Percentiles rank a stretch among this genome's conserved stretches.
phyloP scores from a whole-genome alignment of 2,888 invertebrate genomes.

The Sturmia bella region DNA sequence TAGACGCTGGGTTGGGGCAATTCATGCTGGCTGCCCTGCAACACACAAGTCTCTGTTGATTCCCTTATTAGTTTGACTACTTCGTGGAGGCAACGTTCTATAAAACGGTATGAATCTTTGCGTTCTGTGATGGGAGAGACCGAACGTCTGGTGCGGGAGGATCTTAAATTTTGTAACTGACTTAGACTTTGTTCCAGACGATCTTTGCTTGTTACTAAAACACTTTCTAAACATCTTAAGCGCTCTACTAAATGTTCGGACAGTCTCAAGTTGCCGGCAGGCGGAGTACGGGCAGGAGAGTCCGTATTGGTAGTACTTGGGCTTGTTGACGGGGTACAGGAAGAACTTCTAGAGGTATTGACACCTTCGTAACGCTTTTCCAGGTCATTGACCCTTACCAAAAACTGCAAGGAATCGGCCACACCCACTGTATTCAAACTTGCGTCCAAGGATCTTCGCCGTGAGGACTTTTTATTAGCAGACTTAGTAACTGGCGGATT shows the following conservation, averaged over 20 bases:
- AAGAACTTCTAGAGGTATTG: constrained; percentile 70
- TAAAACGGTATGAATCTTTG: constrained; percentile 84
- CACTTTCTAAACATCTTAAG: constrained; percentile 85
- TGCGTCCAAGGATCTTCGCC: constrained; percentile 88
- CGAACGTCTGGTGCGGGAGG: constrained; percentile 85
- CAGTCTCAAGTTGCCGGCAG: constrained; percentile 78
- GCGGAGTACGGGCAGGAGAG: constrained; percentile 68
- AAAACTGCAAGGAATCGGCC: constrained; percentile 89
- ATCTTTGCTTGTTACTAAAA: constrained; percentile 85
- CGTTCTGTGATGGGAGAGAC: constrained; percentile 86
- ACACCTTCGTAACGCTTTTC: constrained; percentile 89
- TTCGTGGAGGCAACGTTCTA: constrained; percentile 86
- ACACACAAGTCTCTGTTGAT: constrained; percentile 84
- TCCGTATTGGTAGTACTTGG: constrained; percentile 71
- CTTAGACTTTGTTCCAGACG: constrained; percentile 87
- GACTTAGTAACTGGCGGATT: constrained; percentile 34
- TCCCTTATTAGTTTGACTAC: constrained; percentile 85
- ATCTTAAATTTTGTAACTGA: constrained; percentile 85
- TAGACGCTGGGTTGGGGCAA: constrained; percentile 73
- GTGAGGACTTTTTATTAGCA: constrained; percentile 72
- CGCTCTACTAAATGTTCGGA: constrained; percentile 84
- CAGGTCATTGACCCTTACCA: constrained; percentile 88
- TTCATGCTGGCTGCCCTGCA: constrained; percentile 77
- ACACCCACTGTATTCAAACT: constrained; percentile 84
- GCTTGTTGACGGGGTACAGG: constrained; percentile 78